Base-by-base conservation (phyloP, 2,888 invertebrate species). In the Calameuta idolon region DNA sequence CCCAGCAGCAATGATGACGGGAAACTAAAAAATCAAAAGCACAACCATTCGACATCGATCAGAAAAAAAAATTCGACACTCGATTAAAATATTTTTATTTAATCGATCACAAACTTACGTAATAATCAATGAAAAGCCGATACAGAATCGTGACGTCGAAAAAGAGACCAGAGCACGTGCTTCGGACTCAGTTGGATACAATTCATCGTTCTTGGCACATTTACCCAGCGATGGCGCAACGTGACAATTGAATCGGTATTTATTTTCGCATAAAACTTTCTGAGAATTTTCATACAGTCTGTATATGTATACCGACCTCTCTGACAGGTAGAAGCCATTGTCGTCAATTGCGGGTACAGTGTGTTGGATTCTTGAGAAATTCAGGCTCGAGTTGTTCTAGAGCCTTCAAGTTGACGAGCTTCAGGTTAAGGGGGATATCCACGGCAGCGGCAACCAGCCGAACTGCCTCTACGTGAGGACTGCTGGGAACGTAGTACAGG, bases 341-440 rank as follows among this genome's bases (percentile, higher is more conserved):
- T 97, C 97, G 80, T 95, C 95, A 79, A 97, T 89, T 0, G 96
- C 96, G 12, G 97, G 97, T 76, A 97, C 94, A 73, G 95, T 95
- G 92, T 97, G 97, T 92, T 96, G 96, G 0, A 96, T 96, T 90
- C 95, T 94, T 94, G 76, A 95, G 80, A 88, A 92, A 95, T 79
- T 95, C 95, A 1, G 95, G 94, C 79, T 93, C 93, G 86, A 94
- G 90, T 80, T 94, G 94, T 76, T 94, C 95, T 0, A 94, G 94
- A 71, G 92, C 92, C 84, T 93, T 91, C 3, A 95, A 88, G 88
- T 95, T 93, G 3, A 94, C 91, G 35, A 92, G 90, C 88, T 94
- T 95, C 68, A 94, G 89, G 89, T 94, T 94, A 75, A 94, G 91
- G 85, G 93, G 93, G 11, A 95, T 87, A 83, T 94, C 94, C 35